Evolutionary conservation across 2,888 invertebrate species (phyloP), one percentile per base, ranked within the genome.

Genomic region (Nysson spinosus): DNA sequence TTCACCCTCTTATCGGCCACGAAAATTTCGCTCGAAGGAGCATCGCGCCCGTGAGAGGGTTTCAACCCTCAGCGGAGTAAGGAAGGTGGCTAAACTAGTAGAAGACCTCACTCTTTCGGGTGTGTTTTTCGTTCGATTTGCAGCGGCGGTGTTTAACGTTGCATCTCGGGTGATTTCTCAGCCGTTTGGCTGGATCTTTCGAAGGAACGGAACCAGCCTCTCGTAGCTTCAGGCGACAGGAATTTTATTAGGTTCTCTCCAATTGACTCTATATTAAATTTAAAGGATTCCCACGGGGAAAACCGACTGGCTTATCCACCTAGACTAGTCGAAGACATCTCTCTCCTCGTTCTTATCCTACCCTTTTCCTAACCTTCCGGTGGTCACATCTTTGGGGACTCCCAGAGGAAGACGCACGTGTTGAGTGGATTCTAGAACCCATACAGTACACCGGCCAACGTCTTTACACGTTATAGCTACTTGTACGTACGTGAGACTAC

Each of bases 201-300:
- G 39, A 47, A 60, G 24, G 7, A 14, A 14, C 42, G n/a, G 44
- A 34, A 42, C 57, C 55, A 34, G 34, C 35, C 52, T 43, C 55
- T 37, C 47, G 70, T 74, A 74, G 81, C 82, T 79, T 69, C 76
- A 61, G 80, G 75, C 76, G 70, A 75, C 69, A 72, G 77, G 79
- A 82, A 84, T 85, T 85, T 85, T 84, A 85, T 84, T 84, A 85
- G 79, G 78, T 80, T 81, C 75, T 78, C 81, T 81, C 79, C 84
- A 84, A 85, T 85, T 81, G 85, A 80, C 81, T 85, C 79, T 82
- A 82, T 85, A 86, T 86, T 86, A 86, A 86, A 85, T 86, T 86
- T 83, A 75, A 79, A 78, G 78, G 79, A 81, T 81, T 81, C 84
- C 78, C 80, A 58, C 51, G 77, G 78, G 83, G 79, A 69, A 62